These are phyloP conservation scores for Uria aalge DNA, from an alignment of 2,113 vertebrate genomes.

Conservation along the genomic window DNA sequence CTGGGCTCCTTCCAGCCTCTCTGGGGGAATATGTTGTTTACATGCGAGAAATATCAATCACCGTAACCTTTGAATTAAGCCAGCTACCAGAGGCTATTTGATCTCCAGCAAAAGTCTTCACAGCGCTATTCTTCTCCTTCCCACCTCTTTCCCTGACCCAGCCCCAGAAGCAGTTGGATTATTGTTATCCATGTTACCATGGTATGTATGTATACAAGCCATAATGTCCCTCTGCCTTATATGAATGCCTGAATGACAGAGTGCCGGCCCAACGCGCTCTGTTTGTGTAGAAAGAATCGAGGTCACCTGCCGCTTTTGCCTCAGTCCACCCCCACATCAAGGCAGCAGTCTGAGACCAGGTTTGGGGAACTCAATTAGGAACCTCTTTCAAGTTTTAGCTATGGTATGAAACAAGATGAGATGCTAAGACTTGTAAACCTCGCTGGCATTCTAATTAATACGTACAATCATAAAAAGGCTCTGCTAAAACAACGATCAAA, in stretches of 20 bases:
- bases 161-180: neutral
- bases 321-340: neutral
- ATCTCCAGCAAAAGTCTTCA: neutral
- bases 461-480: neutral
- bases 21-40: neutral
- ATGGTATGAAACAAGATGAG: neutral
- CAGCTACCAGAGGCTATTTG: neutral
- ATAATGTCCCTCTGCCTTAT: neutral
- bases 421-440: neutral
- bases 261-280: rapidly evolving
- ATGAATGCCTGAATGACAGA: neutral
- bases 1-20: neutral
- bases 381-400: neutral
- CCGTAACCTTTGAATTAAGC: neutral
- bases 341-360: neutral
- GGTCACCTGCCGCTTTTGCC: neutral
- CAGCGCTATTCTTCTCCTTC: neutral
- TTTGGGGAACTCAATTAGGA: neutral
- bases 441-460: neutral
- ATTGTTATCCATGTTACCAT: neutral
- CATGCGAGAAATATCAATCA: neutral
- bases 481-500: neutral
- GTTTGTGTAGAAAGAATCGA: neutral
- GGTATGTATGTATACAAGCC: neutral
- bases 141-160: neutral